Conservation (phyloP, 2,888 invertebrate species). For the Microdon myrmicae region DNA sequence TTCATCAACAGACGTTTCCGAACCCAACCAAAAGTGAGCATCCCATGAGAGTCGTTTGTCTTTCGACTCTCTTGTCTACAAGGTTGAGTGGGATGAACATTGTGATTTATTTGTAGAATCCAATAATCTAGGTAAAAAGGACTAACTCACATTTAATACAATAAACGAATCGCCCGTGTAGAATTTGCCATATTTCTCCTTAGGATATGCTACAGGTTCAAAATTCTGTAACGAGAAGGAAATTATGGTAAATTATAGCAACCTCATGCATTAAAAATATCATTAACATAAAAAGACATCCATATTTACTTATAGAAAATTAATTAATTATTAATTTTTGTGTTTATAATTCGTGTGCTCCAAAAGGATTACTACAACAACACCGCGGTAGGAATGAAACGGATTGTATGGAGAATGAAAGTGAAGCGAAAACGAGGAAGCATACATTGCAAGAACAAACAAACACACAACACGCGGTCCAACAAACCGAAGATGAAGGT, state of each 20-base stretch:
- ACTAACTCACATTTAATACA: constrained; percentile 76
- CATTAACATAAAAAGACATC: constrained; percentile 12
- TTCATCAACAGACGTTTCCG: constrained; percentile 81
- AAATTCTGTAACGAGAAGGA: constrained; percentile 72
- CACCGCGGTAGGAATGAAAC: too few species aligned
- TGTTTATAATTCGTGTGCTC: too few species aligned
- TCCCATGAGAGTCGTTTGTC: constrained; percentile 79
- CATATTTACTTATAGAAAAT: not conserved
- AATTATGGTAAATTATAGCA: not conserved
- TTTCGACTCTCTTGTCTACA: constrained; percentile 76
- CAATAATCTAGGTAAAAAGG: constrained; percentile 2
- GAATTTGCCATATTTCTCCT: constrained; percentile 82
- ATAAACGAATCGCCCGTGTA: constrained; percentile 89
- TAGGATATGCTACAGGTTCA: constrained; percentile 78
- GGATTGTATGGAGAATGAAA: too few species aligned
- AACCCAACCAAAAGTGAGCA: constrained; percentile 89
- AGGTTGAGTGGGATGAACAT: constrained; percentile 1
- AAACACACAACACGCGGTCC: too few species aligned
- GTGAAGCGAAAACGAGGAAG: too few species aligned
- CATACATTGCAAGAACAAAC: too few species aligned
- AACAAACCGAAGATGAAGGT: too few species aligned
- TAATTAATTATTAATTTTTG: too few species aligned
- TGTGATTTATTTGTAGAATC: not conserved
- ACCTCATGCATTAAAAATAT: not conserved
- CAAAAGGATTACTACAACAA: too few species aligned